Base-by-base conservation (phyloP, 2,888 invertebrate genomes). In the Petrolisthes manimaculis region DNA sequence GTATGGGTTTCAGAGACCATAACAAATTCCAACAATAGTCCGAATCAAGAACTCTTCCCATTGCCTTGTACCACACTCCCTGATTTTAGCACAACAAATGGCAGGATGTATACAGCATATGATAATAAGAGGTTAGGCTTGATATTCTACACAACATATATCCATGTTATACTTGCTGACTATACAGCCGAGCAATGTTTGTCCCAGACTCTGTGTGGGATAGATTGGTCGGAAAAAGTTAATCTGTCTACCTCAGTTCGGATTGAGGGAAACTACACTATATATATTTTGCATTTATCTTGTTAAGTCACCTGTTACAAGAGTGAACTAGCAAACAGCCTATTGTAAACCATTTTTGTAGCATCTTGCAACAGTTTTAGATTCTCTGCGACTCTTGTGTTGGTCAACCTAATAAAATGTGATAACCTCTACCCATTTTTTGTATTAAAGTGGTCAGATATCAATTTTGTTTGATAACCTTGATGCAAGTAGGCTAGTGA, bases 231-330 rank as follows among this genome's bases (percentile, higher is more conserved):
- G 74, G 75, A 61, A 54, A 54, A 75, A 24, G 56, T 55, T 75
- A 37, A 84, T 56, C 37, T 84, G 80, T 74, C 83, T 80, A 81
- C 80, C 86, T 75, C 74, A 74, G 86, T 18, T 86, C 24, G 74
- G 56, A 24, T 86, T 81, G 81, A 81, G 86, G 81, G 51, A 81
- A 85, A 55, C 21, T 75, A 75, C 75, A 84, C 78, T 71, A 53
- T 83, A 83, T 83, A 83, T 86, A 86, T 86, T 81, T 86, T 86
- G 86, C 86, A 86, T 86, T 86, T 86, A 86, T 37, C 86, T 86
- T 71, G 53, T 86, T 71, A 71, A 71, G 61, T 21, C 71, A 71
- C 71, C 21, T 71, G 1, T 71, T 71, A 71, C 37, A 71, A 9
- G 61, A 71, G 71, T 6, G 71, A n/a, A 71, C 71, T 71, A 71